Evolutionary conservation across 2,888 invertebrate genomes (phyloP).

Genomic region (Drosophila paranaensis): DNA sequence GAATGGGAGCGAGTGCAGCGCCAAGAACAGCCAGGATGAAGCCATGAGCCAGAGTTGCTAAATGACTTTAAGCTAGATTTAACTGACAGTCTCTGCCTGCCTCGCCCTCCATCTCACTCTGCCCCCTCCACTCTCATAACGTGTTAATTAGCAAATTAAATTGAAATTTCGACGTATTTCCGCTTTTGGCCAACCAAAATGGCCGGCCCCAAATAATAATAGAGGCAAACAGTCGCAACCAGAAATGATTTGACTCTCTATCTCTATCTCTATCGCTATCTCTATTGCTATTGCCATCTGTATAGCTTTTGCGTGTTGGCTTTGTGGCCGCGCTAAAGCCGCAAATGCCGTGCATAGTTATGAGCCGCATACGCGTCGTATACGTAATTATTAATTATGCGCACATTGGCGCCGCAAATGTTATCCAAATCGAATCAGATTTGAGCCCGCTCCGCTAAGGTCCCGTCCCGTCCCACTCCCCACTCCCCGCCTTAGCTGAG

Average conservation of each 20-base stretch:
- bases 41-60: constrained; percentile 10
- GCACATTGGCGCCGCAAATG: constrained; percentile 60
- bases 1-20: constrained; percentile 22
- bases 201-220: constrained; percentile 49
- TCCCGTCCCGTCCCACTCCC: too few relatives aligned
- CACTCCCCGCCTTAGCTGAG: constrained; percentile 12
- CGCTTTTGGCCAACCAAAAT: constrained; percentile 56
- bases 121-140: neutral
- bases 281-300: neutral
- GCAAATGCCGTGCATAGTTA: constrained; percentile 64
- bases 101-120: neutral
- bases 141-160: constrained; percentile 60
- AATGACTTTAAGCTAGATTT: constrained; percentile 9
- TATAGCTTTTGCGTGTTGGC: constrained; percentile 64
- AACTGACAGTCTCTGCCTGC: neutral
- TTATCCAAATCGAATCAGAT: constrained; percentile 63
- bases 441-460: constrained; percentile 27
- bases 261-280: constrained; percentile 4
- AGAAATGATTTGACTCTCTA: constrained; percentile 31
- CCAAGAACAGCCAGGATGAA: constrained; percentile 21
- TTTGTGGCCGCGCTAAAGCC: constrained; percentile 52
- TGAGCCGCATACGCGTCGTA: constrained; percentile 55
- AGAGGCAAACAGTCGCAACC: constrained; percentile 31
- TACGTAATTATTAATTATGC: constrained; percentile 64
- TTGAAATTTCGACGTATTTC: constrained; percentile 72